Evolutionary conservation across 2,113 vertebrate genomes (phyloP), one percentile per base, ranked within the genome.

Genomic region (Gasterosteus nipponicus): DNA sequence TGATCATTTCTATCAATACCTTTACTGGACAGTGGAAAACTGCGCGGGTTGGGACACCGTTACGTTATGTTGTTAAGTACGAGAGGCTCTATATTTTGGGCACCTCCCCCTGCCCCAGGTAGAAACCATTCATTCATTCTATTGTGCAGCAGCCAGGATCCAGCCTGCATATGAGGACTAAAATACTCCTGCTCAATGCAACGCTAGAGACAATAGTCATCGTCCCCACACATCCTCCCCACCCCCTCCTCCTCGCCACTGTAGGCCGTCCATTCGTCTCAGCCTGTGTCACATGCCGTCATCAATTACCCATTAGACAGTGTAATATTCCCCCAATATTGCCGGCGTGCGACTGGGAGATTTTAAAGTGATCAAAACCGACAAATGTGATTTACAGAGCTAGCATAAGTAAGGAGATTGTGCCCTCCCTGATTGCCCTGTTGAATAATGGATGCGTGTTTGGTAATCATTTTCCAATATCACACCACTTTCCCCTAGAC

Each of bases 371-470:
- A 95, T 95, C 92, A 93, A 89, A 94, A 93, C 82, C 77, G 93
- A 95, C 94, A 94, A 94, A 94, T 94, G 88, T 85, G 92, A 94
- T 95, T 94, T 93, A 93, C 89, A 91, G 92, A 85, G 85, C 92
- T 82, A 69, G 90, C 86, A 89, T 91, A 94, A 93, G 94, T 93
- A 92, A 93, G 93, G 91, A 91, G 90, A 83, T 74, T 71, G 85
- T 81, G 86, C 91, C 89, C 90, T 91, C 89, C 90, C 90, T 87
- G 89, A 93, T 93, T 89, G 87, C 87, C 89, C 86, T 89, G 88
- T 85, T 94, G 93, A 94, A 95, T 94, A 92, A 94, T 93, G 92
- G 91, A 95, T 93, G 92, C 63, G 68, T 93, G 91, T 93, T 92
- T 93, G 91, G 89, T 93, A 91, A 94, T 94, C 89, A 93, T 93